A percentile compares a stretch with the other conserved stretches of the same genome.
Evolutionary conservation across 2,113 vertebrate genomes (phyloP).

Genomic region (Hippocampus comes): DNA sequence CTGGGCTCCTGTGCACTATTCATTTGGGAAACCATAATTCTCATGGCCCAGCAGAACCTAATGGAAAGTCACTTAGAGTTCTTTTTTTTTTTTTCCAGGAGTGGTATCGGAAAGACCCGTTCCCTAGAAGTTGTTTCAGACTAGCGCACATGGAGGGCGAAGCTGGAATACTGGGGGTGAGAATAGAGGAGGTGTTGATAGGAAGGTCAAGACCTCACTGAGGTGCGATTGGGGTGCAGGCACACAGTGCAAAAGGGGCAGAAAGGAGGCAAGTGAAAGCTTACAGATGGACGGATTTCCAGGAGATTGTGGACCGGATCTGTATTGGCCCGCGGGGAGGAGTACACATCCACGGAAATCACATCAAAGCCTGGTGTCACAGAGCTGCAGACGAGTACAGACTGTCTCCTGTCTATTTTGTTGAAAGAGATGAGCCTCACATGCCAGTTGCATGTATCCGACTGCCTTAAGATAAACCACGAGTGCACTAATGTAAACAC

Average conservation of each 20-base stretch:
- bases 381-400: constrained; percentile 72
- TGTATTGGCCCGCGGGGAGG: constrained; percentile 61
- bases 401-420: constrained; percentile 62
- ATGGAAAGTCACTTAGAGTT: constrained; percentile 75
- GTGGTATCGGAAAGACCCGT: constrained; percentile 65
- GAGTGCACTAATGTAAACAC: constrained; percentile 50
- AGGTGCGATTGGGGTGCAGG: constrained; percentile 26
- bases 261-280: constrained; percentile 47
- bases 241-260: constrained; percentile 35
- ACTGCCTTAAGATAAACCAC: constrained; percentile 38
- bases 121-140: constrained; percentile 47
- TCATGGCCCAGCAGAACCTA: constrained; percentile 73
- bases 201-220: constrained; percentile 30
- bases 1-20: constrained; percentile 72
- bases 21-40: constrained; percentile 78
- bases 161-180: constrained; percentile 34
- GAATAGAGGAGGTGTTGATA: constrained; percentile 42
- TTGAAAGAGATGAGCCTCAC: constrained; percentile 73
- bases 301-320: constrained; percentile 63
- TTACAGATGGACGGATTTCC: constrained; percentile 67
- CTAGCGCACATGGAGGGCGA: constrained; percentile 35
- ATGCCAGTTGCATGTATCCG: constrained; percentile 34
- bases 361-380: constrained; percentile 77
- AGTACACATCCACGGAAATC: constrained; percentile 62
- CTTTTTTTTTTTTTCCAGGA: constrained; percentile 58